Evolutionary conservation across 2,888 invertebrate species (phyloP).

Genomic region (Archips xylosteana): DNA sequence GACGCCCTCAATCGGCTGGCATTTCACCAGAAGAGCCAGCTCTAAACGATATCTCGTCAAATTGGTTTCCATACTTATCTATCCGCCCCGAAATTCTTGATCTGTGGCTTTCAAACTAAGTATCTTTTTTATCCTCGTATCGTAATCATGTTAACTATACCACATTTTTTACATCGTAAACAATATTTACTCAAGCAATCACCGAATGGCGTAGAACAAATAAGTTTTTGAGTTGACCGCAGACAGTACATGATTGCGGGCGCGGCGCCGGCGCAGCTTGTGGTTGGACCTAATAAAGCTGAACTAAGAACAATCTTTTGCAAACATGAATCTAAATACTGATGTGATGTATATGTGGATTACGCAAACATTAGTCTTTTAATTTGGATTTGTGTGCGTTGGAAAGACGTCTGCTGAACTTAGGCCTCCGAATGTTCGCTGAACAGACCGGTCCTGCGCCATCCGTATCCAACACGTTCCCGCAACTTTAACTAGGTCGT

Average conservation of each 20-base stretch:
- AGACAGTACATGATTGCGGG: constrained; percentile 33
- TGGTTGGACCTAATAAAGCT: constrained; percentile 14
- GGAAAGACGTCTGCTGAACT: too few relatives aligned
- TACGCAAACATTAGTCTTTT: too few relatives aligned
- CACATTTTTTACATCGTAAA: background rate
- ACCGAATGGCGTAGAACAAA: constrained; percentile 37
- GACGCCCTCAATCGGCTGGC: too few relatives aligned
- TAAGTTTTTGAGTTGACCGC: constrained; percentile 39
- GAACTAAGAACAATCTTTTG: background rate
- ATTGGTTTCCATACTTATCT: too few relatives aligned
- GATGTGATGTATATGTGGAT: too few relatives aligned
- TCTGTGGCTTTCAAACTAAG: background rate
- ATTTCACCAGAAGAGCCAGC: too few relatives aligned
- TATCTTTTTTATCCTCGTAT: background rate
- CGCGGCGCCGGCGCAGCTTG: constrained; percentile 35
- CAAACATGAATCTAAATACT: background rate
- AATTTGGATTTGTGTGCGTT: too few relatives aligned
- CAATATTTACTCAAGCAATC: constrained; percentile 22
- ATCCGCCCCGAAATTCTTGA: background rate
- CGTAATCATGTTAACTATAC: background rate
- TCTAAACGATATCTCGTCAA: too few relatives aligned
- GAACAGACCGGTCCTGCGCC: too few relatives aligned
- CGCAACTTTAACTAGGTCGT: too few relatives aligned
- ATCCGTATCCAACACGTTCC: too few relatives aligned
- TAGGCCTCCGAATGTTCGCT: too few relatives aligned